These are phyloP conservation scores for Trichopoda pennipes DNA, from an alignment of 2,888 invertebrate genomes.

Conservation along the genomic window DNA sequence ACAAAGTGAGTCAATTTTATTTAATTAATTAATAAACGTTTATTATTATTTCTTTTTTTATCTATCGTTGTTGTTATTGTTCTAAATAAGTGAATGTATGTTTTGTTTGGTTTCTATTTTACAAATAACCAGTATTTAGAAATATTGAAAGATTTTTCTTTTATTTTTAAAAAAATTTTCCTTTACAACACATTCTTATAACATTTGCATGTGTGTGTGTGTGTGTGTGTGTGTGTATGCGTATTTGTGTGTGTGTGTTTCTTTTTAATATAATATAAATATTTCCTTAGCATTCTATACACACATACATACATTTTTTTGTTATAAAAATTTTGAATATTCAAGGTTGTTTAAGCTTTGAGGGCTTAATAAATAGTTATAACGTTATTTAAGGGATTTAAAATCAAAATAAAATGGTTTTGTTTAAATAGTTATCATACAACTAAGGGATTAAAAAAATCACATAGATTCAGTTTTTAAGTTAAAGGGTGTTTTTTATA, in stretches of 20 bases:
- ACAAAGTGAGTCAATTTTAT: slow-evolving; percentile 75
- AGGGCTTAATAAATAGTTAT: not conserved
- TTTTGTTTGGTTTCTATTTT: slow-evolving; percentile 5
- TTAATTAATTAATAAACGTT: slow-evolving; percentile 35
- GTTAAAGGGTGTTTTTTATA: too few species aligned
- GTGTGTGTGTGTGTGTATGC: too few species aligned
- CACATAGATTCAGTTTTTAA: too few species aligned
- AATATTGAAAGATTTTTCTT: slow-evolving; percentile 26
- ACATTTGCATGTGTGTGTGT: slow-evolving; percentile 8
- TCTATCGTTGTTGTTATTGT: slow-evolving; percentile 25
- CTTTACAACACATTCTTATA: slow-evolving; percentile 1
- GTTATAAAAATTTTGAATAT: not conserved
- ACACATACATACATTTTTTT: too few species aligned
- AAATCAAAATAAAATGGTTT: not conserved
- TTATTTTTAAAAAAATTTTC: slow-evolving; percentile 1
- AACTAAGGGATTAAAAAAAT: not conserved
- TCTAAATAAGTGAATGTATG: slow-evolving; percentile 16
- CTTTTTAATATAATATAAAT: too few species aligned
- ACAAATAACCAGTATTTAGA: slow-evolving; percentile 4
- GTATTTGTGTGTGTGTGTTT: too few species aligned
- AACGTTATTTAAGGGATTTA: not conserved
- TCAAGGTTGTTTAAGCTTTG: not conserved
- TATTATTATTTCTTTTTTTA: slow-evolving; percentile 14
- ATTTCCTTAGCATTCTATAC: too few species aligned
- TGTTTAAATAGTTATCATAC: not conserved